These are phyloP conservation scores for Elgonia sp. DNA, from an alignment of 2,888 invertebrate species.

Conservation along the genomic window DNA sequence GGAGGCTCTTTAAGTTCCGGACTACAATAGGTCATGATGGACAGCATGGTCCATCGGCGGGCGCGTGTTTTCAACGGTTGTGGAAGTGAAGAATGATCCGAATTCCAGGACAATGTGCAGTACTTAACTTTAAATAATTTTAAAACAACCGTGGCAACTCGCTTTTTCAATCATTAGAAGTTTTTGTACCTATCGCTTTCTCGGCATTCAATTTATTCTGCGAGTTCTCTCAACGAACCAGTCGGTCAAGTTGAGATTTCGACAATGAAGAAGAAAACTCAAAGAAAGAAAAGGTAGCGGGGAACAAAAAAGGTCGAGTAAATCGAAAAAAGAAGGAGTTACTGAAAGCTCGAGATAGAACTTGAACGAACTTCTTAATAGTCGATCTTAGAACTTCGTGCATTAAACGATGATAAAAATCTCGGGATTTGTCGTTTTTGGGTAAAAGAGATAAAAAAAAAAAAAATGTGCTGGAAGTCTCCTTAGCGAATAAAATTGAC, in stretches of 20 bases:
- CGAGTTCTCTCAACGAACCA: conserved; percentile 56
- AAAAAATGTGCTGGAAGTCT: neutral
- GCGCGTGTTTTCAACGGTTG: conserved; percentile 15
- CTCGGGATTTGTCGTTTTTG: conserved; percentile 22
- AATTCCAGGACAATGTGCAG: conserved; percentile 55
- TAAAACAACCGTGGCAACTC: conserved; percentile 65
- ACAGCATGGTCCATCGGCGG: conserved; percentile 52
- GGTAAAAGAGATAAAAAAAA: conserved; percentile 3
- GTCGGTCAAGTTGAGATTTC: conserved; percentile 69
- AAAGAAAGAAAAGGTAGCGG: conserved; percentile 51
- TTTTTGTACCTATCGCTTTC: conserved; percentile 68
- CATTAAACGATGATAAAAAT: conserved; percentile 66
- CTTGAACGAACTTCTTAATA: conserved; percentile 67
- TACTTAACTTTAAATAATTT: conserved; percentile 72
- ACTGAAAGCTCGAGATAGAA: conserved; percentile 55
- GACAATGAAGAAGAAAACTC: conserved; percentile 68
- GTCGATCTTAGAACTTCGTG: conserved; percentile 52
- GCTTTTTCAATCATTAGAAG: conserved; percentile 71
- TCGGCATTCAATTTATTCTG: conserved; percentile 66
- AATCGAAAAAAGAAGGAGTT: conserved; percentile 48
- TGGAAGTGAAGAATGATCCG: conserved; percentile 39
- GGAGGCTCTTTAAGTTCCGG: conserved; percentile 44
- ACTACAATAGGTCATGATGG: conserved; percentile 37
- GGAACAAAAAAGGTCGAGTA: conserved; percentile 21
- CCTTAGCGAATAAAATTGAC: conserved; percentile 31